phyloP scores from a whole-genome alignment of 2,888 invertebrate species.

The Mythimna vitellina region DNA sequence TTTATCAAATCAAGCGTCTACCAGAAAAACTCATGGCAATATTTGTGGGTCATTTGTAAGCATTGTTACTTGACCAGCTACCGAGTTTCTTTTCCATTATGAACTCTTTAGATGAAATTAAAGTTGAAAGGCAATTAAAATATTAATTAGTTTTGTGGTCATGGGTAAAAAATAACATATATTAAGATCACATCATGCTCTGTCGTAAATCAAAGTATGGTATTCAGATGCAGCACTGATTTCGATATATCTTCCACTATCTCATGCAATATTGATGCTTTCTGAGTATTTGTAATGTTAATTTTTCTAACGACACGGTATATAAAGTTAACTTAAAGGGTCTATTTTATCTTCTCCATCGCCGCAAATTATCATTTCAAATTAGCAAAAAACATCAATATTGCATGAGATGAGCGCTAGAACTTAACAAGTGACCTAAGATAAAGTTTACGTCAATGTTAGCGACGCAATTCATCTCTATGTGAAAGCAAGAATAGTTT shows the following conservation, averaged over 20 bases:
- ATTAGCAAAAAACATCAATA: constrained; percentile 53
- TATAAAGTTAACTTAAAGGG: constrained; percentile 45
- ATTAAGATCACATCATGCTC: constrained; percentile 1
- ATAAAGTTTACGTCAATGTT: constrained; percentile 46
- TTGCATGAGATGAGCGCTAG: constrained; percentile 52
- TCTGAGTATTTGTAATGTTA: constrained; percentile 51
- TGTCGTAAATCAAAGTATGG: constrained; percentile 1
- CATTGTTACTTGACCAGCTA: constrained; percentile 43
- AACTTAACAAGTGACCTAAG: constrained; percentile 39
- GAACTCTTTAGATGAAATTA: constrained; percentile 34
- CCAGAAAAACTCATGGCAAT: constrained; percentile 31
- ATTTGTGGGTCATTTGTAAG: constrained; percentile 46
- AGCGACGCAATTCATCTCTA: constrained; percentile 45
- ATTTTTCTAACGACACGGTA: constrained; percentile 45
- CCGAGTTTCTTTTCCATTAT: constrained; percentile 43
- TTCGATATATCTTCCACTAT: constrained; percentile 27
- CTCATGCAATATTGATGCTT: constrained; percentile 44
- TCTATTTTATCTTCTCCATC: constrained; percentile 54
- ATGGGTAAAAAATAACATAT: constrained; percentile 13
- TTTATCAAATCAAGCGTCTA: constrained; percentile 35
- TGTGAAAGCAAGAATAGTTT: constrained; percentile 52
- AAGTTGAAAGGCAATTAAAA: constrained; percentile 40
- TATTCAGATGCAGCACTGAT: constrained; percentile 11
- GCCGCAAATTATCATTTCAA: constrained; percentile 51
- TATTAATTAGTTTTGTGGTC: constrained; percentile 36